Evolutionary conservation across 2,888 invertebrate species (phyloP).

Genomic region (Ophion ellenae): DNA sequence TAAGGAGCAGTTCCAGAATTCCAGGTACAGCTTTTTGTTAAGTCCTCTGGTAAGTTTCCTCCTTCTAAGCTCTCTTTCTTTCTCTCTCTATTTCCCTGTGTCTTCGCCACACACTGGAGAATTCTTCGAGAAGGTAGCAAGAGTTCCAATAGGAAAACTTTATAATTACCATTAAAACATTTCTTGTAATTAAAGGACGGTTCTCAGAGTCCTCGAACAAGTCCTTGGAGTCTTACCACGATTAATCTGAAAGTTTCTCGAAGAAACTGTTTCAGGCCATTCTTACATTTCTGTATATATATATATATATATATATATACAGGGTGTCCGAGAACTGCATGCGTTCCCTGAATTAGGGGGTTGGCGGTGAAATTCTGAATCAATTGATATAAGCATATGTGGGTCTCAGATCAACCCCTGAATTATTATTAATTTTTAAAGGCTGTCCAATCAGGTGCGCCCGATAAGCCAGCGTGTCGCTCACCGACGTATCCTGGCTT

Average conservation of each 20-base stretch:
- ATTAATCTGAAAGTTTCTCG: background rate
- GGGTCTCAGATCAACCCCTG: too few species aligned
- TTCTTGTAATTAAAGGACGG: constrained; percentile 18
- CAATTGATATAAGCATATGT: too few species aligned
- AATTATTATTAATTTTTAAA: too few species aligned
- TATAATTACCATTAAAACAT: constrained; percentile 27
- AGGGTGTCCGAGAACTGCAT: too few species aligned
- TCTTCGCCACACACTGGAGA: constrained; percentile 2
- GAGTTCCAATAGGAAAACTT: constrained; percentile 36
- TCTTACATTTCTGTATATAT: background rate
- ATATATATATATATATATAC: background rate
- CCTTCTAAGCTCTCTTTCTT: background rate
- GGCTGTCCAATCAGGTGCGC: too few species aligned
- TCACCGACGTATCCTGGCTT: too few species aligned
- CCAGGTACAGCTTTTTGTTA: background rate
- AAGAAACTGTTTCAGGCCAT: background rate
- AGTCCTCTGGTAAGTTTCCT: background rate
- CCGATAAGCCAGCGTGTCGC: too few species aligned
- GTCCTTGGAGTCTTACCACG: background rate
- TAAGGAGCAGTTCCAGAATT: background rate
- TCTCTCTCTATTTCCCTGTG: background rate
- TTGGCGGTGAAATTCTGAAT: too few species aligned
- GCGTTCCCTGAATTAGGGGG: too few species aligned
- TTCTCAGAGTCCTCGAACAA: background rate
- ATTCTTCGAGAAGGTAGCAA: background rate